Percentiles rank a stretch among this genome's conserved stretches.
Evolutionary conservation across 1,140 invertebrate species (phyloP).

Genomic region (Camponotus pennsylvanicus): DNA sequence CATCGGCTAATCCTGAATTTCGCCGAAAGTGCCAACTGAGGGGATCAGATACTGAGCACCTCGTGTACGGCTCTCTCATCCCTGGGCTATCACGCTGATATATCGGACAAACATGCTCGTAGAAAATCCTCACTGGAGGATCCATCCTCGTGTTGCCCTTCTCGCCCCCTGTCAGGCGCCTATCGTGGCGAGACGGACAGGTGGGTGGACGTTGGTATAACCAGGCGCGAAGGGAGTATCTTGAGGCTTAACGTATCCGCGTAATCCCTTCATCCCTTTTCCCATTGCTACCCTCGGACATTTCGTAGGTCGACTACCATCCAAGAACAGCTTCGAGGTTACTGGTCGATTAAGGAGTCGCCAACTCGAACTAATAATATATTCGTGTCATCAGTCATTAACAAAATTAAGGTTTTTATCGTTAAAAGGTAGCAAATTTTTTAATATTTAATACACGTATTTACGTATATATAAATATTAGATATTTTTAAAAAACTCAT

Average conservation of each 20-base stretch:
- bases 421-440: too few relatives aligned
- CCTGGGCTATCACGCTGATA: slow-evolving; percentile 65
- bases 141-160: slow-evolving; percentile 64
- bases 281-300: slow-evolving; percentile 74
- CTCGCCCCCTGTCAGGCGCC: slow-evolving; percentile 63
- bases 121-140: slow-evolving; percentile 70
- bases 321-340: slow-evolving; percentile 35
- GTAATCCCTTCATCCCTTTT: slow-evolving; percentile 82
- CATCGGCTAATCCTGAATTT: slow-evolving; percentile 49
- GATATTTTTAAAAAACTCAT: too few relatives aligned
- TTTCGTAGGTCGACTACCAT: slow-evolving; percentile 68
- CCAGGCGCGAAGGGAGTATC: slow-evolving; percentile 76
- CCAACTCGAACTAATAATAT: background rate
- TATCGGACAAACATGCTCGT: slow-evolving; percentile 72
- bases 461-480: background rate
- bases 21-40: slow-evolving; percentile 51
- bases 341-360: slow-evolving; percentile 42
- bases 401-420: too few relatives aligned
- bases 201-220: slow-evolving; percentile 76
- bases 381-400: background rate
- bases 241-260: slow-evolving; percentile 80
- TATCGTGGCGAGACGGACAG: slow-evolving; percentile 76
- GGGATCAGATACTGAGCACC: slow-evolving; percentile 60
- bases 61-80: slow-evolving; percentile 60
- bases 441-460: background rate